Conservation (phyloP, 2,113 vertebrate species). For the Neolamprologus longior region DNA sequence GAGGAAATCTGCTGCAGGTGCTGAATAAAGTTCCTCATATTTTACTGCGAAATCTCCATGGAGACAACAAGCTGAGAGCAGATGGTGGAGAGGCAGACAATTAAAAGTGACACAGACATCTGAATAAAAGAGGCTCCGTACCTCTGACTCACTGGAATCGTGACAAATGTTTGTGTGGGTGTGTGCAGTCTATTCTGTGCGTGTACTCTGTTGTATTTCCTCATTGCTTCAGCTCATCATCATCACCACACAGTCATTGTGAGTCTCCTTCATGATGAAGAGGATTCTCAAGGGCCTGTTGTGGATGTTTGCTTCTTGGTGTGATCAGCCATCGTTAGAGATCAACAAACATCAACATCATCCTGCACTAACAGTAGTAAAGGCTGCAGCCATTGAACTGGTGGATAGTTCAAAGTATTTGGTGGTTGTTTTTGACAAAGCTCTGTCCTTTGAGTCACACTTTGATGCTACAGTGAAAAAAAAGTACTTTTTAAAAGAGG, state of each 20-base stretch:
- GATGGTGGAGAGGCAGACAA: accelerated
- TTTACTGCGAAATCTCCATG: accelerated
- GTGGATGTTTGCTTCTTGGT: neutral
- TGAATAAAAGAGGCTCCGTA: neutral
- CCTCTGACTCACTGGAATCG: accelerated
- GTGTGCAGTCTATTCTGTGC: neutral
- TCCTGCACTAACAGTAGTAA: neutral
- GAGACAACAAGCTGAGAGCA: neutral
- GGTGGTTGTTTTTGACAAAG: neutral
- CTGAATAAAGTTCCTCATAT: no score
- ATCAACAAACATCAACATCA: neutral
- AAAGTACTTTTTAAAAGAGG: no score
- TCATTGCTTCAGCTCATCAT: accelerated
- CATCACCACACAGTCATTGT: neutral
- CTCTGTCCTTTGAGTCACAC: neutral
- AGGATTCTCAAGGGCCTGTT: neutral
- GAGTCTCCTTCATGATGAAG: neutral
- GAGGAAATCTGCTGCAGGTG: no score
- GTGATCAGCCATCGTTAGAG: accelerated
- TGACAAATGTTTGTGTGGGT: neutral
- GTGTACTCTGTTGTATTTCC: neutral
- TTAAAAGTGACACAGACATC: neutral
- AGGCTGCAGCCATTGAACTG: neutral
- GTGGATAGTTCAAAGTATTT: no score
- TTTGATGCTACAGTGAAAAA: neutral